Evolutionary conservation across 1,140 invertebrate genomes (phyloP), one percentile per base, ranked within the genome.

Genomic region (Babylonia areolata): DNA sequence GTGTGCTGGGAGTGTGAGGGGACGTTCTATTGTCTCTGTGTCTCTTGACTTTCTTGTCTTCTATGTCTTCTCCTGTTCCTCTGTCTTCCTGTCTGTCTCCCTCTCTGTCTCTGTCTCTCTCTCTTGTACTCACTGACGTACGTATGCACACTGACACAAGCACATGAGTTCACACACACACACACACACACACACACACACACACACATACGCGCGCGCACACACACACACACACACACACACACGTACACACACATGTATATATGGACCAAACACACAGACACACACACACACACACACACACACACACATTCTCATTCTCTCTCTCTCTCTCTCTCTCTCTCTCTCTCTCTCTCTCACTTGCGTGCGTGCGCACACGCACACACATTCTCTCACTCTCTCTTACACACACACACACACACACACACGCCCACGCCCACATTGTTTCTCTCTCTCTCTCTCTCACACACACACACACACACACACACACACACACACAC

Each of bases 221-320:
- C 58, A 2, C 58, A 11, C 28, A n/a, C 58, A 23, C 58, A n/a
- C 58, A 11, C 58, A 64, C 20, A 23, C 58, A 64, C 0, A 23
- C 9, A 64, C 58, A 23, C 20, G 5, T 23, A 23, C 58, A 64
- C 58, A 64, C 58, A 64, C 58, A 64, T 20, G 3, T 3, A 23
- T 20, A 64, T 20, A 23, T 20, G 42, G 17, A 20, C 58, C 28
- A 64, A 12, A 11, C 58, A 11, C 58, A 11, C 58, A 11, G 15
- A 64, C 58, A 64, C 58, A 64, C 58, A 64, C 58, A 64, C 58
- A 11, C 58, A 64, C 58, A 64, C 58, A 64, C 58, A 64, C 58
- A 64, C 58, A 64, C 58, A n/a, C 58, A 23, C 23, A 23, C 23
- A 51, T 46, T 9, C 17, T 51, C 46, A 0, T 1, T 3, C 46